phyloP scores from a whole-genome alignment of 1,140 invertebrate genomes.

The Drosophila oshimai region DNA sequence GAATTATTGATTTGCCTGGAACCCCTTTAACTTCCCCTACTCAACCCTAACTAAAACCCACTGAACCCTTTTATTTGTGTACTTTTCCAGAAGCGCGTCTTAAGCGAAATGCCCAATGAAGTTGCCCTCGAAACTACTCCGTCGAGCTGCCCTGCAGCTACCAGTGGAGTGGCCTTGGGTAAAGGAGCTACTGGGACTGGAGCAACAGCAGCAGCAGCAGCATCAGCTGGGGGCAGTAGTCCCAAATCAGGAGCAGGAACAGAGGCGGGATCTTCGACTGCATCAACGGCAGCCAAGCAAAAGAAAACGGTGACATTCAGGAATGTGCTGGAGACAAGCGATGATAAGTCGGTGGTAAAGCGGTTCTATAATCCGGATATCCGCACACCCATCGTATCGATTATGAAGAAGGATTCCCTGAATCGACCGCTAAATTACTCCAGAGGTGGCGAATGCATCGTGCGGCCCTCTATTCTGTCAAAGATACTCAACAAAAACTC shows the following conservation, averaged over 20 bases:
- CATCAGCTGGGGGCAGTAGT: constrained; percentile 2
- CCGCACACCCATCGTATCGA: constrained; percentile 73
- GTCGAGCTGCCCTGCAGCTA: not conserved
- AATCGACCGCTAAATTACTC: constrained; percentile 66
- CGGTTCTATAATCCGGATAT: constrained; percentile 81
- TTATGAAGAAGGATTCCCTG: constrained; percentile 81
- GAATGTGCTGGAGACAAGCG: constrained; percentile 81
- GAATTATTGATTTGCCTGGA: constrained; percentile 69
- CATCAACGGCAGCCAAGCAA: constrained; percentile 42
- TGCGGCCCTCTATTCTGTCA: constrained; percentile 77
- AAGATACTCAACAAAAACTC: constrained; percentile 82
- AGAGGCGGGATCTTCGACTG: not conserved
- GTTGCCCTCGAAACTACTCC: constrained; percentile 17
- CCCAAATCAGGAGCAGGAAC: not conserved
- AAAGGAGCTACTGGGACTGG: not conserved
- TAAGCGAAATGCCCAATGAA: constrained; percentile 62
- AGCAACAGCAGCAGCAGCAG: not conserved
- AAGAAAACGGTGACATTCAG: constrained; percentile 82
- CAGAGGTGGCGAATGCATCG: constrained; percentile 74
- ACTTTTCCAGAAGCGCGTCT: constrained; percentile 51
- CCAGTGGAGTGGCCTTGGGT: not conserved
- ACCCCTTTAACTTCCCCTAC: not conserved
- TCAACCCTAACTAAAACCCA: constrained; percentile 19
- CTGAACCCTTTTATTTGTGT: constrained; percentile 28
- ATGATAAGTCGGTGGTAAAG: constrained; percentile 79